Percentiles rank a stretch among this genome's conserved stretches.
phyloP scores from a whole-genome alignment of 2,888 invertebrate genomes.

The Pocota personata region DNA sequence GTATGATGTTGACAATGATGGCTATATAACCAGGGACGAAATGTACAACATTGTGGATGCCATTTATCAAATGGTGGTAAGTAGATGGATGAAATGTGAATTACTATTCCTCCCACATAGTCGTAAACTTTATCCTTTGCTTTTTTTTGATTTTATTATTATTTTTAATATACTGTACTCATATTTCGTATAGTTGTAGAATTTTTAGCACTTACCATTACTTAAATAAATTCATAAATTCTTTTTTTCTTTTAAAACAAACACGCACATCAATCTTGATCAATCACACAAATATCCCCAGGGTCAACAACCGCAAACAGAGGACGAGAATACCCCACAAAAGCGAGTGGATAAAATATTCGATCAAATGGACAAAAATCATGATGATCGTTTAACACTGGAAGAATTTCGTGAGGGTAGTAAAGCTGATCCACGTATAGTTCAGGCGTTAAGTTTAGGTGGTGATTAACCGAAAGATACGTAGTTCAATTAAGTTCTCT shows the following conservation, averaged over 20 bases:
- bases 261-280: not conserved
- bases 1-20: conserved; percentile 98
- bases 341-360: conserved; percentile 99
- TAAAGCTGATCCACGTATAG: conserved; percentile 98
- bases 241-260: conserved; percentile 16
- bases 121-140: not conserved
- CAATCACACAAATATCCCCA: conserved; percentile 79
- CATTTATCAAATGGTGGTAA: conserved; percentile 99
- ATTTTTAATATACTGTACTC: not conserved
- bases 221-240: not conserved
- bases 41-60: conserved; percentile 99
- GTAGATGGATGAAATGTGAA: conserved; percentile 81
- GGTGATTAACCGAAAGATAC: conserved; percentile 85
- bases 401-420: conserved; percentile 99
- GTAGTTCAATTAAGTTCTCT: conserved; percentile 76
- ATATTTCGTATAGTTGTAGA: not conserved
- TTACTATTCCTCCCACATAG: not conserved
- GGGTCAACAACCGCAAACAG: conserved; percentile 94
- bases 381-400: conserved; percentile 96
- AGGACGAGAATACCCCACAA: conserved; percentile 96
- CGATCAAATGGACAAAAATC: conserved; percentile 99
- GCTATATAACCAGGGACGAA: conserved; percentile 96
- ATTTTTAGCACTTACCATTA: not conserved
- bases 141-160: not conserved
- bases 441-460: conserved; percentile 95